Evolutionary conservation across 1,140 invertebrate genomes (phyloP).

Genomic region (Lamellibrachia luymesi): DNA sequence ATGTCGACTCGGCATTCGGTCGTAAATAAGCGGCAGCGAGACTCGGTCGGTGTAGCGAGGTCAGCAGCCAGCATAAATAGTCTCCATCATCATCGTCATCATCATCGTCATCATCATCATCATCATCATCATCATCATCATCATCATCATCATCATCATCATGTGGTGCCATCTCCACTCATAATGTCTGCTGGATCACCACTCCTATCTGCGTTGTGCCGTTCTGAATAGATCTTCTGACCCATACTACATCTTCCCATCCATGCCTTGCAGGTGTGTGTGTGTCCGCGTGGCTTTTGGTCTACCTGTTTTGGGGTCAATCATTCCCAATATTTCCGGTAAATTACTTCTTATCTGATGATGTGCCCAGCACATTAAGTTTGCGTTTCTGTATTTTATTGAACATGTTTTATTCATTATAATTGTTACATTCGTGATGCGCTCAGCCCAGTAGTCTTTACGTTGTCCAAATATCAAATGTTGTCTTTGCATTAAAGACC

Average conservation of each 20-base stretch:
- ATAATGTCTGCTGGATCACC: not conserved
- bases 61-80: not conserved
- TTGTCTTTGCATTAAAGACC: too few species aligned
- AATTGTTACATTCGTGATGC: too few species aligned
- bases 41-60: not conserved
- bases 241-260: not conserved
- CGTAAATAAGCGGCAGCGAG: not conserved
- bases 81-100: constrained; percentile 61
- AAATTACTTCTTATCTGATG: too few species aligned
- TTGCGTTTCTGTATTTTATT: too few species aligned
- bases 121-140: constrained; percentile 69
- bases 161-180: not conserved
- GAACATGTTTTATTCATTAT: too few species aligned
- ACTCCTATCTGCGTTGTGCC: not conserved
- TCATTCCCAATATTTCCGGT: too few species aligned
- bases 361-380: too few species aligned
- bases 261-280: not conserved
- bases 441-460: too few species aligned
- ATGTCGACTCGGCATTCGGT: not conserved
- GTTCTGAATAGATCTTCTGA: not conserved
- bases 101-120: constrained; percentile 76
- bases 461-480: too few species aligned
- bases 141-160: constrained; percentile 30
- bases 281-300: too few species aligned
- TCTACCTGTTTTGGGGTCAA: too few species aligned